Percentiles rank a stretch among this genome's conserved stretches.
Conservation (phyloP, 2,797 vertebrate genomes). For the Rhabdomys pumilio region DNA sequence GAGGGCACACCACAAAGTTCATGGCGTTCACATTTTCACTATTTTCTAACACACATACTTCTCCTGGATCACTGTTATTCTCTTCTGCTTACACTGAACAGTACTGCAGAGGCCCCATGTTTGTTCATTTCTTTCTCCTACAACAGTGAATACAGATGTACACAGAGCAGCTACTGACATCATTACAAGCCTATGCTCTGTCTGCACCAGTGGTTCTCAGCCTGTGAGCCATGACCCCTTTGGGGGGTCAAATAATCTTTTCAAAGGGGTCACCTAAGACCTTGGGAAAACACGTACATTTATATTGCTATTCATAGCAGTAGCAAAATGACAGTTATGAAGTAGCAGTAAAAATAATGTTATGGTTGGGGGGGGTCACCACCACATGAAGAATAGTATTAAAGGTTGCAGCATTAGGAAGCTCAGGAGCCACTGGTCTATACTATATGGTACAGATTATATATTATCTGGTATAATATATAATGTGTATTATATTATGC, state of each 20-base stretch:
- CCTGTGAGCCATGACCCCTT: neutral
- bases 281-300: neutral
- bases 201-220: neutral
- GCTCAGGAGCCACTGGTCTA: neutral
- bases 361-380: neutral
- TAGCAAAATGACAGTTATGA: neutral
- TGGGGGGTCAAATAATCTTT: neutral
- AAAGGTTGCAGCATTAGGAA: neutral
- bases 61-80: neutral
- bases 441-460: neutral
- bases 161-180: neutral
- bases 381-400: neutral
- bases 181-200: neutral
- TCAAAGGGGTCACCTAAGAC: neutral
- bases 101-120: neutral
- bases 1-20: neutral
- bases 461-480: too few species aligned
- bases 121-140: slow-evolving; percentile 1
- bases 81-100: neutral
- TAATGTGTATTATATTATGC: too few species aligned
- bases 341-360: neutral
- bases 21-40: neutral
- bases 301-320: neutral
- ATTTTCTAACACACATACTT: neutral
- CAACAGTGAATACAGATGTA: neutral